A percentile compares a stretch with the other conserved stretches of the same genome.
phyloP scores from a whole-genome alignment of 2,888 invertebrate genomes.

The Phyllotreta striolata region DNA sequence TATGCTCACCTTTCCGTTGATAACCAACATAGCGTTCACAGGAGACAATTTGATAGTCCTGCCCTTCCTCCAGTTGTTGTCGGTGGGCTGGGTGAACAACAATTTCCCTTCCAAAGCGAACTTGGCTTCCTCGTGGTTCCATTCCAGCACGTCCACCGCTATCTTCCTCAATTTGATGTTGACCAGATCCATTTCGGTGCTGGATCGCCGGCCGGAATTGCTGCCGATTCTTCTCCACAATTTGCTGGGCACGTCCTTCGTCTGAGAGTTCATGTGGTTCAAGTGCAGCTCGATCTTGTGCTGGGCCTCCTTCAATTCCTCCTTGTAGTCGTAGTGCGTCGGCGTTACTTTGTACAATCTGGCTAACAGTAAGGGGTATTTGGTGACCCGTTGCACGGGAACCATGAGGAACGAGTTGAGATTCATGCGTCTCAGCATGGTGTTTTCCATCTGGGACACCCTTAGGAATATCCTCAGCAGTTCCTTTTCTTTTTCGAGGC shows the following conservation, averaged over 20 bases:
- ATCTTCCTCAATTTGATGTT: slow-evolving; percentile 91
- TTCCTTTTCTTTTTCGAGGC: slow-evolving; percentile 94
- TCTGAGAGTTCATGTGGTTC: slow-evolving; percentile 93
- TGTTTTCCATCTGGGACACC: slow-evolving; percentile 97
- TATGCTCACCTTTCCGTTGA: slow-evolving; percentile 84
- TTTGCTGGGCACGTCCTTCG: slow-evolving; percentile 89
- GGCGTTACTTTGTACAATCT: slow-evolving; percentile 92
- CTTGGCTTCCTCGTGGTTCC: slow-evolving; percentile 92
- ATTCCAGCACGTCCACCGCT: slow-evolving; percentile 91
- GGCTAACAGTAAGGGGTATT: slow-evolving; percentile 91
- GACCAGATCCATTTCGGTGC: slow-evolving; percentile 86
- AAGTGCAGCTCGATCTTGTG: slow-evolving; percentile 92
- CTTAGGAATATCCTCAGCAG: slow-evolving; percentile 90
- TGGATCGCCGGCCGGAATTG: slow-evolving; percentile 70
- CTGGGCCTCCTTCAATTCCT: slow-evolving; percentile 85
- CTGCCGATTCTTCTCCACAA: slow-evolving; percentile 89
- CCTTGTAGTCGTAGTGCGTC: slow-evolving; percentile 79
- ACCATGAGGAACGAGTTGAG: slow-evolving; percentile 98
- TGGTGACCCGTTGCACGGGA: slow-evolving; percentile 96
- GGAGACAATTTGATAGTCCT: slow-evolving; percentile 88
- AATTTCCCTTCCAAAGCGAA: slow-evolving; percentile 91
- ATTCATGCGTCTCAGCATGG: slow-evolving; percentile 91
- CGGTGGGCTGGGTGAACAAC: slow-evolving; percentile 87
- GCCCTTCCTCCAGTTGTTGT: slow-evolving; percentile 90
- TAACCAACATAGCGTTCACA: slow-evolving; percentile 89